Percentiles rank a stretch among this genome's conserved stretches.
phyloP scores from a whole-genome alignment of 1,140 invertebrate genomes.

The Cheumatopsyche charites region DNA sequence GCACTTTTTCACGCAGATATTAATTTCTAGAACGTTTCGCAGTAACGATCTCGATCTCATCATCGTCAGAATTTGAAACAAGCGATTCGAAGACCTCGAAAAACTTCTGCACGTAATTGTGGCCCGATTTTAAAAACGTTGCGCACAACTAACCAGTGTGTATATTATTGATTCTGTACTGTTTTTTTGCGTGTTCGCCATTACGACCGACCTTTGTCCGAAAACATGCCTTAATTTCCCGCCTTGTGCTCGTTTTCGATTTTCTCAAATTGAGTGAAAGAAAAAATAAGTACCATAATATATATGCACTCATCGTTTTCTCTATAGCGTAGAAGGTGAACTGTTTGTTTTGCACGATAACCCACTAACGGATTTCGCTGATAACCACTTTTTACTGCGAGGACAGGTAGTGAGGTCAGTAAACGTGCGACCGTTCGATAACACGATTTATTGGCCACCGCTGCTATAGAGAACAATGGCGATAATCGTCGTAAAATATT shows the following conservation, averaged over 20 bases:
- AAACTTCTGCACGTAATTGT: background rate
- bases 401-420: constrained; percentile 23
- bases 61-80: too few relatives aligned
- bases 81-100: too few relatives aligned
- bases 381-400: background rate
- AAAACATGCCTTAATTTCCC: background rate
- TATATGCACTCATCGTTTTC: background rate
- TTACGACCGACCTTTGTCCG: background rate
- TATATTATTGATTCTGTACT: constrained; percentile 4
- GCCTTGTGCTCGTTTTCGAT: constrained; percentile 1
- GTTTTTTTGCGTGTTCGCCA: constrained; percentile 16
- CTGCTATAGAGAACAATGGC: too few relatives aligned
- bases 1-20: too few relatives aligned
- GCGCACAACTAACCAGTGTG: background rate
- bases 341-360: constrained; percentile 16
- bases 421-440: background rate
- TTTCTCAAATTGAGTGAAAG: background rate
- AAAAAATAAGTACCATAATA: background rate
- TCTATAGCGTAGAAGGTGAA: background rate
- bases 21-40: too few relatives aligned
- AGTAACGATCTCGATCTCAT: too few relatives aligned
- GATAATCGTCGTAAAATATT: too few relatives aligned
- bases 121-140: background rate
- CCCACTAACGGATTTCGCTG: constrained; percentile 17
- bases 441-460: background rate